A percentile compares a stretch with the other conserved stretches of the same genome.
phyloP scores from a whole-genome alignment of 2,113 vertebrate species.

The Apodemus speciosus region DNA sequence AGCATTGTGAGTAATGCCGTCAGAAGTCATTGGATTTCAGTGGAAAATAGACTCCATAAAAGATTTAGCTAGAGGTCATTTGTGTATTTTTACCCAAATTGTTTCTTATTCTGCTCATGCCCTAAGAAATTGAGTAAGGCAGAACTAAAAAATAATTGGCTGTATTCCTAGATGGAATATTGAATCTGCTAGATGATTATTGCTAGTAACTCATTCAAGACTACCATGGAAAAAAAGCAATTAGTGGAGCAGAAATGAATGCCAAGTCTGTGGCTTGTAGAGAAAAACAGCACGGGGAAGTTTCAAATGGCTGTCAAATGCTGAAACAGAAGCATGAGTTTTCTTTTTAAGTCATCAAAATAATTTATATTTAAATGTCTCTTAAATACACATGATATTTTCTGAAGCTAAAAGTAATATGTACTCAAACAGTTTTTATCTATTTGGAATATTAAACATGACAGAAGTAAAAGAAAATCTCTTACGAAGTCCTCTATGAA shows the following conservation, averaged over 20 bases:
- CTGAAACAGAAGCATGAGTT: not conserved
- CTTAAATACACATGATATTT: no score
- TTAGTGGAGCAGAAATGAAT: not conserved
- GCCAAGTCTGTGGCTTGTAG: not conserved
- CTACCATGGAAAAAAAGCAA: not conserved
- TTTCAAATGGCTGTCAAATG: not conserved
- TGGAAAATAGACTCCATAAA: not conserved
- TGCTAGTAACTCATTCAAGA: not conserved
- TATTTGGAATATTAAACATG: no score
- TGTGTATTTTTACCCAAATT: not conserved
- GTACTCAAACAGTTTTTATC: no score
- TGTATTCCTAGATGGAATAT: not conserved
- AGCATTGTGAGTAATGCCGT: not conserved
- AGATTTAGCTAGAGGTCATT: not conserved
- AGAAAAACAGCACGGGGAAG: not conserved
- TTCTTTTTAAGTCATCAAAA: not conserved
- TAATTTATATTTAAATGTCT: no score
- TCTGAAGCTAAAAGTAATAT: no score
- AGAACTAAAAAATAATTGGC: not conserved
- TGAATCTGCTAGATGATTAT: not conserved
- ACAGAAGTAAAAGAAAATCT: no score
- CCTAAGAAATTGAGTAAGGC: not conserved
- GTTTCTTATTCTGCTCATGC: not conserved
- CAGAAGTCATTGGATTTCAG: not conserved
- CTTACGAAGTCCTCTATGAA: no score